These are phyloP conservation scores for Phytoseiulus persimilis DNA, from an alignment of 2,888 invertebrate genomes.

Conservation along the genomic window DNA sequence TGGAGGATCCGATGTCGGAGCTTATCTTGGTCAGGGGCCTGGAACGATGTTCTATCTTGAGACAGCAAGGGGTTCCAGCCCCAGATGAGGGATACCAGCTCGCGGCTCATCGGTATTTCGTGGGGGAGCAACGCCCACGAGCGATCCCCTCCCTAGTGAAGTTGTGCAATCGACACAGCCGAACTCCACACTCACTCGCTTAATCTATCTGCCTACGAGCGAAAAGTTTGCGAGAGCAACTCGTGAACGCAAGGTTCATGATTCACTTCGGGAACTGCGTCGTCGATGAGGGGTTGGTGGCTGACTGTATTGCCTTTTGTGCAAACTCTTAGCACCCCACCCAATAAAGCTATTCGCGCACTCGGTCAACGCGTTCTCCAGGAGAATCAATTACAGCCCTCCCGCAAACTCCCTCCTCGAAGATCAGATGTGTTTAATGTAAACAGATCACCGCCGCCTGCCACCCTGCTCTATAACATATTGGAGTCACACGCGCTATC, in stretches of 20 bases:
- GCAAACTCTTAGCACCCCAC: constrained; percentile 5
- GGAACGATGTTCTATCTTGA: no score
- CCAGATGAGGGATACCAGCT: no score
- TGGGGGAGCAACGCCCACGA: not conserved
- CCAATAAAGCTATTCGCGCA: not conserved
- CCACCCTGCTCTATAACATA: constrained; percentile 26
- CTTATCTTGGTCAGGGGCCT: no score
- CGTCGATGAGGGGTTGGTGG: constrained; percentile 5
- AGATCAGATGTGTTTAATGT: constrained; percentile 36
- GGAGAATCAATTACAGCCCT: not conserved
- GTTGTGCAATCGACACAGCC: not conserved
- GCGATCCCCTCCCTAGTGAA: not conserved
- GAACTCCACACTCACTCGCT: not conserved
- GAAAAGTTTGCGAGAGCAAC: not conserved
- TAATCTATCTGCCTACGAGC: not conserved
- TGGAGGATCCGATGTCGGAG: no score
- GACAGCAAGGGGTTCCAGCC: no score
- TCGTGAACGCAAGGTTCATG: not conserved
- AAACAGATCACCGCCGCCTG: constrained; percentile 14
- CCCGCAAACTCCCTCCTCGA: not conserved
- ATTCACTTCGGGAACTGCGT: not conserved
- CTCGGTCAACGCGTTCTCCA: not conserved
- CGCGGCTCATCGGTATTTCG: no score
- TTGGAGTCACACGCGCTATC: constrained; percentile 25
- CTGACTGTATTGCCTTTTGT: not conserved